Base-by-base conservation (phyloP, 1,140 invertebrate species). In the Drosophila orena region DNA sequence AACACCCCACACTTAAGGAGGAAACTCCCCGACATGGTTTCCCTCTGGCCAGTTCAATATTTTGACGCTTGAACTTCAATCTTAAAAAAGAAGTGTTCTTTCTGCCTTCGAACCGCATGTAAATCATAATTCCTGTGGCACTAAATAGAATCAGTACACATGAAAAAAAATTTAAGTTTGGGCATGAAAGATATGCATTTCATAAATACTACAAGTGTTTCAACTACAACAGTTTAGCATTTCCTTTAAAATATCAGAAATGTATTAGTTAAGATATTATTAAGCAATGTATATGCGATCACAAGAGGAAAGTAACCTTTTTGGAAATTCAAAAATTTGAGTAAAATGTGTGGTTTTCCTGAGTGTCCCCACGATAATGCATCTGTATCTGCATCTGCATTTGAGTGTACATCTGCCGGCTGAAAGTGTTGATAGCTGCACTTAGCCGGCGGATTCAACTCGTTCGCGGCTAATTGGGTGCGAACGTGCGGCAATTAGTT, bases 401-500 rank as follows among this genome's bases (percentile, higher is more conserved):
- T 53, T 37, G 77, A 62, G 50, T 22, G 34, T 57, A 77, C 81
- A 72, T 73, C 50, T 60, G 65, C 59, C 47, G 69, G 59, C 15
- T 37, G 38, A 44, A 59, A 65, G 84, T 89, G 84, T 89, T 89
- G 84, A 89, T 89, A 78, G 77, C 79, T 84, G 84, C 84, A 89
- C 84, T 89, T 89, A 89, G 79, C 54, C 40, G 61, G 65, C 52
- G 66, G 52, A 71, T 49, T 43, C 73, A 89, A 89, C 84, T 77
- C 84, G 75, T 88, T 89, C 66, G 44, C 79, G 35, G 64, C 84
- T 90, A 89, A 89, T 89, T 89, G 84, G 84, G 84, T 89, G 84
- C 84, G 84, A 89, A 89, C 84, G 79, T 89, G 80, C 73, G 54
- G 80, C 84, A 89, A 89, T 89, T 89, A 89, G 84, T 75, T 89